Conservation (phyloP, 2,888 invertebrate species). For the Acleris laterana region DNA sequence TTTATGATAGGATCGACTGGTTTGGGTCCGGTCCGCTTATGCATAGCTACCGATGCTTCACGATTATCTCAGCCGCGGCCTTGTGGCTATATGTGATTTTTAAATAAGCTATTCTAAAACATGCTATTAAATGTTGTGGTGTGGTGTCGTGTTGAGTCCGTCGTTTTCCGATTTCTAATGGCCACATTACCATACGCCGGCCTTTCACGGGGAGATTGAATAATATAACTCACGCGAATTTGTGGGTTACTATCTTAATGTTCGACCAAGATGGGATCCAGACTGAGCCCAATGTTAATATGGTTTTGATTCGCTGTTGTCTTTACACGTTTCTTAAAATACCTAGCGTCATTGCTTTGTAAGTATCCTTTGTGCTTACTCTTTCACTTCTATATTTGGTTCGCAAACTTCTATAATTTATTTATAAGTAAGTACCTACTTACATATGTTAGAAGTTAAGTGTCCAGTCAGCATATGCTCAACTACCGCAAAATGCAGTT, state of each 20-base stretch:
- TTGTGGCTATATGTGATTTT: conserved; percentile 21
- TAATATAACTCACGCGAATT: conserved; percentile 59
- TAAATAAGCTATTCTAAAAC: conserved; percentile 38
- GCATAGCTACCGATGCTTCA: conserved; percentile 10
- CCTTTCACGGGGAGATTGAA: conserved; percentile 74
- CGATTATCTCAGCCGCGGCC: conserved; percentile 24
- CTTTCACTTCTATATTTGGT: no score
- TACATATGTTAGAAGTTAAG: no score
- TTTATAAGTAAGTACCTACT: no score
- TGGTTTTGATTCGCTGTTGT: conserved; percentile 1
- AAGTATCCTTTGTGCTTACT: no score
- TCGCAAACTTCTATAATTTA: no score
- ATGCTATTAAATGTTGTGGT: conserved; percentile 45
- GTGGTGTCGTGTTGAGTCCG: conserved; percentile 49
- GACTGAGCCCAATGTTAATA: conserved; percentile 4
- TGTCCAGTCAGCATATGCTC: no score
- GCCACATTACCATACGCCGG: conserved; percentile 72
- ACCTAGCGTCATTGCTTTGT: no score
- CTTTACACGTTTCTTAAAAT: not conserved
- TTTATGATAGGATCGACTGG: conserved; percentile 12
- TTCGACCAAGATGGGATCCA: conserved; percentile 17
- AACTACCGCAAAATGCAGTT: no score
- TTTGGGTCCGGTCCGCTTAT: conserved; percentile 4
- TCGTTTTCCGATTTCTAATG: conserved; percentile 75
- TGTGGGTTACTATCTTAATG: conserved; percentile 35